Conservation (phyloP, 2,888 invertebrate species). For the Acheta domesticus region DNA sequence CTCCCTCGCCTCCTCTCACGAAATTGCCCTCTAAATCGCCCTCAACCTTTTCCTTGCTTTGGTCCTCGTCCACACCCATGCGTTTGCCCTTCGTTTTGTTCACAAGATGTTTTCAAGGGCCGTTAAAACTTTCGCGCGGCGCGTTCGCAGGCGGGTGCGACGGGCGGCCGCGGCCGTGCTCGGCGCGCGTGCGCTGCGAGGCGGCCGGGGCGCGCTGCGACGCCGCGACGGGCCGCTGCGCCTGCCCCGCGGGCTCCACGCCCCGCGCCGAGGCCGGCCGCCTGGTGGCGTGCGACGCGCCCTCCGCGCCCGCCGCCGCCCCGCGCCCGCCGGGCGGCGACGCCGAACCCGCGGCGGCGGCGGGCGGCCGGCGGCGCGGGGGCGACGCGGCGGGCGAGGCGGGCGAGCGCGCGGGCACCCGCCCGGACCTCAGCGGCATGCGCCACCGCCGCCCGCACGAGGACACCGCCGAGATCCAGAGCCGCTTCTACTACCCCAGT, state of each 20-base stretch:
- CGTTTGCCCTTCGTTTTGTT: too few species aligned
- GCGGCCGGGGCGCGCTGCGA: conserved; percentile 33
- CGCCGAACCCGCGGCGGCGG: conserved; percentile 30
- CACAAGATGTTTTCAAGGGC: too few species aligned
- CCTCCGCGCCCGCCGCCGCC: not conserved
- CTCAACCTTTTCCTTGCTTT: too few species aligned
- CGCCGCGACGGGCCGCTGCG: conserved; percentile 28
- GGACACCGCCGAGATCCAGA: conserved; percentile 44
- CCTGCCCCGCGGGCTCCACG: conserved; percentile 27
- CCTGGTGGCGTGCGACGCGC: conserved; percentile 1
- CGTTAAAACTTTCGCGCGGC: too few species aligned
- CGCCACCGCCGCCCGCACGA: conserved; percentile 45
- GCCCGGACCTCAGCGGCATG: conserved; percentile 41
- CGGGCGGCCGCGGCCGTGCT: conserved; percentile 45
- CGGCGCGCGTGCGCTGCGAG: conserved; percentile 22
- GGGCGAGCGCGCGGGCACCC: conserved; percentile 39
- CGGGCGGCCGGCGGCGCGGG: not conserved
- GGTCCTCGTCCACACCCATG: too few species aligned
- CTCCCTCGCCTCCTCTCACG: too few species aligned
- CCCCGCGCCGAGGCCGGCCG: conserved; percentile 19
- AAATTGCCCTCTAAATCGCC: too few species aligned
- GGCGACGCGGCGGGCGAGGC: conserved; percentile 36
- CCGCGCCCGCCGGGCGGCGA: conserved; percentile 40
- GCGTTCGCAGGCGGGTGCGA: conserved; percentile 47
- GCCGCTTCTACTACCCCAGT: conserved; percentile 39